These are phyloP conservation scores for Cichlasoma orientale DNA, from an alignment of 2,797 vertebrate species.

Conservation along the genomic window DNA sequence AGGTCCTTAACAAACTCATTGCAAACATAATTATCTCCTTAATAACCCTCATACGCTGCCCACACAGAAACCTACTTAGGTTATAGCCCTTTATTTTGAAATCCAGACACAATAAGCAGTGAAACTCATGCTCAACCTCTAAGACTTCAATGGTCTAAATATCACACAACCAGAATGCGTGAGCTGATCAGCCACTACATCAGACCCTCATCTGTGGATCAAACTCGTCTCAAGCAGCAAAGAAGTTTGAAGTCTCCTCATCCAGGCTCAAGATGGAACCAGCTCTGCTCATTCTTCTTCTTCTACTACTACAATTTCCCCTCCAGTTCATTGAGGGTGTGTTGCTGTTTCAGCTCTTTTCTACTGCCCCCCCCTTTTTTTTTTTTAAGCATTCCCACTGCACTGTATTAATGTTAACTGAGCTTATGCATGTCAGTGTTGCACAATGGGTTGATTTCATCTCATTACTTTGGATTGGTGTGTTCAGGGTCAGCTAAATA, in stretches of 20 bases:
- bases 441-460: conserved; percentile 53
- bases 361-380: background rate
- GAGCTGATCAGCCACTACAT: background rate
- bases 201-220: conserved; percentile 14
- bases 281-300: background rate
- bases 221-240: conserved; percentile 9
- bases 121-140: background rate
- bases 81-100: background rate
- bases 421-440: conserved; percentile 71
- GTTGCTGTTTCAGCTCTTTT: conserved; percentile 40
- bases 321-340: conserved; percentile 61
- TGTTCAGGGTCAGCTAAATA: conserved; percentile 28
- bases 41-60: background rate
- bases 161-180: background rate
- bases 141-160: conserved; percentile 15
- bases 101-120: background rate
- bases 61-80: background rate
- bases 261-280: conserved; percentile 17
- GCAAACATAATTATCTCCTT: background rate
- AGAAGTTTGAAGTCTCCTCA: conserved; percentile 12
- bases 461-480: conserved; percentile 40
- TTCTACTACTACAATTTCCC: conserved; percentile 18
- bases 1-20: background rate
- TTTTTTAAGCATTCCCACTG: conserved; percentile 1
- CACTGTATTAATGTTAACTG: conserved; percentile 38